phyloP scores from a whole-genome alignment of 1,140 invertebrate species.

The Sycophila sp. region DNA sequence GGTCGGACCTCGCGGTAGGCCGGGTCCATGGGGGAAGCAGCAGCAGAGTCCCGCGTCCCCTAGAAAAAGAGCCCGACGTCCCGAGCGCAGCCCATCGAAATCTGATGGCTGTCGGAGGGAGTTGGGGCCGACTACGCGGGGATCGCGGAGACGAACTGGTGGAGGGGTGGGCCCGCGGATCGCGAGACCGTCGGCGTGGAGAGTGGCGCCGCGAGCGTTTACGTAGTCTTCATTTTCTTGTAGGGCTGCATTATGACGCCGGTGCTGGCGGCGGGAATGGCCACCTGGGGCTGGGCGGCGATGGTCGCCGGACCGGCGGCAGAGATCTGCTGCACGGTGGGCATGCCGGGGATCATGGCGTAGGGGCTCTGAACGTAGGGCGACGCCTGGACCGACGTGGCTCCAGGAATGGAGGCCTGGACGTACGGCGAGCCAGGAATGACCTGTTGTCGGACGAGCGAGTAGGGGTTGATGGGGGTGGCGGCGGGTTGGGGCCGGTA shows the following conservation, averaged over 20 bases:
- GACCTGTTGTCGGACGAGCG: slow-evolving; percentile 64
- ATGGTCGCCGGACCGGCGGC: slow-evolving; percentile 60
- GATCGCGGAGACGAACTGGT: not conserved
- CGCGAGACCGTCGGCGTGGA: not conserved
- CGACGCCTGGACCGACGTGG: slow-evolving; percentile 61
- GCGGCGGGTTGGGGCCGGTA: slow-evolving; percentile 69
- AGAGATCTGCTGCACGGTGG: slow-evolving; percentile 51
- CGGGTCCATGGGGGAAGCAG: not conserved
- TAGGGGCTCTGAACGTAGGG: slow-evolving; percentile 62
- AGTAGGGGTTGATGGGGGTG: slow-evolving; percentile 67
- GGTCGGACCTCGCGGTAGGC: slow-evolving; percentile 4
- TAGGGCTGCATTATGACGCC: slow-evolving; percentile 80
- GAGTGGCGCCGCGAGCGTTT: slow-evolving; percentile 53
- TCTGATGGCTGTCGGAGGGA: too few species aligned
- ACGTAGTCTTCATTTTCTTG: slow-evolving; percentile 89
- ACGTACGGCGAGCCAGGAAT: slow-evolving; percentile 53
- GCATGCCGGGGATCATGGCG: slow-evolving; percentile 53
- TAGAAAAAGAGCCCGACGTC: too few species aligned
- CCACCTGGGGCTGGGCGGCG: slow-evolving; percentile 60
- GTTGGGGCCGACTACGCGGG: too few species aligned
- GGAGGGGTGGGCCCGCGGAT: not conserved
- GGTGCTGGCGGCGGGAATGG: slow-evolving; percentile 59
- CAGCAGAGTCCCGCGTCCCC: not conserved
- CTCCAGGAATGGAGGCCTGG: slow-evolving; percentile 58
- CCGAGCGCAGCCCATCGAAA: too few species aligned